phyloP scores from a whole-genome alignment of 2,888 invertebrate genomes.

The Tanytarsus gracilentus region DNA sequence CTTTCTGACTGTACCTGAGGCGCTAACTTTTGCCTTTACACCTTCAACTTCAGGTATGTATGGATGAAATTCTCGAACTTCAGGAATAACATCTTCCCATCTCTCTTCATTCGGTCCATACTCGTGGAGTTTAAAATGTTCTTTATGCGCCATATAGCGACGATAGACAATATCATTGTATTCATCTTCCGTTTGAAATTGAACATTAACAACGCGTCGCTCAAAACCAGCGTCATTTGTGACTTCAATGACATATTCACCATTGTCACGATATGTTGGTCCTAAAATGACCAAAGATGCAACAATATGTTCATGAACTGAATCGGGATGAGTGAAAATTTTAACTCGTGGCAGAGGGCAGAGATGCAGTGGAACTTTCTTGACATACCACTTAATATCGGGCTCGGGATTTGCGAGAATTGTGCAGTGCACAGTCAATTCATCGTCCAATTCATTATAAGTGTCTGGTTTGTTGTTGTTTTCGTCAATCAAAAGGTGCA shows the following conservation, averaged over 20 bases:
- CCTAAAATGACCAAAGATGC: slow-evolving; percentile 13
- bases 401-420: slow-evolving; percentile 24
- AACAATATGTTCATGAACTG: slow-evolving; percentile 22
- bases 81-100: slow-evolving; percentile 19
- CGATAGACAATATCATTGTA: slow-evolving; percentile 15
- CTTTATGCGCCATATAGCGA: slow-evolving; percentile 20
- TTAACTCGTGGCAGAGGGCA: slow-evolving; percentile 2
- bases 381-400: slow-evolving; percentile 6
- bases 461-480: slow-evolving; percentile 10
- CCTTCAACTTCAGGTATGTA: neutral
- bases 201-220: slow-evolving; percentile 1
- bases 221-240: slow-evolving; percentile 19
- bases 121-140: slow-evolving; percentile 14
- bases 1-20: neutral
- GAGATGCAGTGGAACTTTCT: slow-evolving; percentile 16
- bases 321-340: slow-evolving; percentile 25
- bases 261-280: slow-evolving; percentile 16
- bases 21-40: neutral
- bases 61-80: slow-evolving; percentile 8
- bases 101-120: slow-evolving; percentile 9
- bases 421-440: slow-evolving; percentile 20
- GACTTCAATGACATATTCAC: slow-evolving; percentile 21
- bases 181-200: slow-evolving; percentile 24
- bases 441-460: slow-evolving; percentile 16
- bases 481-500: slow-evolving; percentile 2